Percentiles rank a stretch among this genome's conserved stretches.
Conservation (phyloP, 2,888 invertebrate species). For the Sinodicranocentrus sp. region DNA sequence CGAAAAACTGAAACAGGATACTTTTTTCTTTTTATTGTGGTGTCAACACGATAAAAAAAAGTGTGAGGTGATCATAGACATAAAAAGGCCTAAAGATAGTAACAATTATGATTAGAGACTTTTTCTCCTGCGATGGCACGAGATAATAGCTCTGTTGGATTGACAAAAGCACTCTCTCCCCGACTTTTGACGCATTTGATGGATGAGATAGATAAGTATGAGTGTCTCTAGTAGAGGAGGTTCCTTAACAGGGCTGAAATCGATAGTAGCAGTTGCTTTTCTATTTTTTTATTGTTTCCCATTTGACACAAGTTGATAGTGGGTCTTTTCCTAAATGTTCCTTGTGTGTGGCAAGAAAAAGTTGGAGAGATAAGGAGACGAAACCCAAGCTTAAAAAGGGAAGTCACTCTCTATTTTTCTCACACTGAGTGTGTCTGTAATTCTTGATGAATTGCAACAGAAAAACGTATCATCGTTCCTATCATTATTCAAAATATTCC, state of each 20-base stretch:
- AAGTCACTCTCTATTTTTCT: conserved; percentile 2
- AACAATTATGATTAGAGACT: not conserved
- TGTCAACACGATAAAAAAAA: conserved; percentile 35
- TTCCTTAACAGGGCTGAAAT: conserved; percentile 27
- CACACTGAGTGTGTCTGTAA: no score
- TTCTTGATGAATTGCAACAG: no score
- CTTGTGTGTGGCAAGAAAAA: conserved; percentile 18
- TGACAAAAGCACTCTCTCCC: no score
- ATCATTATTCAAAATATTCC: no score
- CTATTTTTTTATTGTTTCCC: conserved; percentile 51
- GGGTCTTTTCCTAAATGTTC: conserved; percentile 30
- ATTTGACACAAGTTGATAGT: conserved; percentile 53
- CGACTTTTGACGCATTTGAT: conserved; percentile 5
- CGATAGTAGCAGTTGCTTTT: conserved; percentile 23
- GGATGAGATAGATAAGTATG: not conserved
- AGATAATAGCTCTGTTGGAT: no score
- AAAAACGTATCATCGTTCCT: no score
- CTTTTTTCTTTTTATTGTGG: conserved; percentile 11
- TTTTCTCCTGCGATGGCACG: not conserved
- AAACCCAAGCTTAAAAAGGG: not conserved
- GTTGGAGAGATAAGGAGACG: not conserved
- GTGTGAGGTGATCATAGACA: conserved; percentile 15
- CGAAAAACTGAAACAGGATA: conserved; percentile 6
- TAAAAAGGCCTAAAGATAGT: not conserved
- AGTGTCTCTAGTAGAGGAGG: no score